Conservation (phyloP, 1,140 invertebrate genomes). For the Zaprionus tsacasi region DNA sequence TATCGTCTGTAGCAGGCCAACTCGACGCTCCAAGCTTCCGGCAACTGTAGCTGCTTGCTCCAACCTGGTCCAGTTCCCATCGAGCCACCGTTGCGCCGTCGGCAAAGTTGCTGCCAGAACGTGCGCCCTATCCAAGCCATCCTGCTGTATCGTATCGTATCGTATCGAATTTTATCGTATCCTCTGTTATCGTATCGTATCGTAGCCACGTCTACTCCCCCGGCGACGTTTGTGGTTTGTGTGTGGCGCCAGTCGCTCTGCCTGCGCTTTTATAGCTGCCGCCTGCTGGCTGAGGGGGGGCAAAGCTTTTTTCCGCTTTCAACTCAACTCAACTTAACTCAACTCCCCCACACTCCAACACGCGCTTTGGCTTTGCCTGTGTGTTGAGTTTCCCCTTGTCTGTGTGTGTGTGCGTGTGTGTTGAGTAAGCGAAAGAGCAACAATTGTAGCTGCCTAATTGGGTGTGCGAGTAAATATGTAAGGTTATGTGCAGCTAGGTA, state of each 20-base stretch:
- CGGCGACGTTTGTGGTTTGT: constrained; percentile 66
- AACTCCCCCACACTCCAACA: constrained; percentile 18
- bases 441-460: constrained; percentile 81
- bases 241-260: constrained; percentile 64
- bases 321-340: constrained; percentile 16
- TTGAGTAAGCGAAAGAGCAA: constrained; percentile 65
- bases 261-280: constrained; percentile 71
- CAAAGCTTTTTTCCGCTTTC: constrained; percentile 49
- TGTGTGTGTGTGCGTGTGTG: constrained; percentile 24
- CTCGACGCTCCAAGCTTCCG: constrained; percentile 60
- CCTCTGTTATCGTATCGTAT: neutral
- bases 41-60: constrained; percentile 39
- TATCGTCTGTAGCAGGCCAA: constrained; percentile 50
- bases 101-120: constrained; percentile 71
- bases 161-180: constrained; percentile 13
- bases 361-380: constrained; percentile 8
- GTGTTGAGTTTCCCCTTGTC: constrained; percentile 60
- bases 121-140: constrained; percentile 65
- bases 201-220: constrained; percentile 34
- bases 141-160: constrained; percentile 14
- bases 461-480: constrained; percentile 59
- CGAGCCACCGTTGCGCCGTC: constrained; percentile 47
- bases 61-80: neutral
- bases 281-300: constrained; percentile 24
- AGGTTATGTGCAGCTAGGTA: constrained; percentile 59